Evolutionary conservation across 2,888 invertebrate genomes (phyloP).

Genomic region (Drosophila nr. fundita): DNA sequence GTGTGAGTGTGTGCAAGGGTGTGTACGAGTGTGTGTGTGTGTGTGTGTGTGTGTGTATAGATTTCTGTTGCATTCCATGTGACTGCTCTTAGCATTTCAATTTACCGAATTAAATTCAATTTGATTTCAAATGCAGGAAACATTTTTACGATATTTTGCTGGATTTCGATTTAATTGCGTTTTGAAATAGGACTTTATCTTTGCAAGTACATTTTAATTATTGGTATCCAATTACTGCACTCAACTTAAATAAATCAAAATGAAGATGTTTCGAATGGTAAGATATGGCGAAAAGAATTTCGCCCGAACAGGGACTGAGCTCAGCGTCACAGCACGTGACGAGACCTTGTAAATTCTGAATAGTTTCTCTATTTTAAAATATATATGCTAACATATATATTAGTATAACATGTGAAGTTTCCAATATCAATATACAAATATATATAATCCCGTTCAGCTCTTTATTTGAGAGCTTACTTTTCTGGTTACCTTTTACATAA

Average conservation of each 20-base stretch:
- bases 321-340: conserved; percentile 80
- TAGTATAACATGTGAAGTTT: neutral
- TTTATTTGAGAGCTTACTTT: neutral
- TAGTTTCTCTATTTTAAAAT: neutral
- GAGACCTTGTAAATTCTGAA: rapidly evolving
- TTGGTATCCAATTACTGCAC: neutral
- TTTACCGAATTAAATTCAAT: conserved; percentile 21
- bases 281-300: neutral
- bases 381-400: neutral
- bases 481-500: neutral
- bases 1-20: neutral
- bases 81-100: conserved; percentile 34
- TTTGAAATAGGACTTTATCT: neutral
- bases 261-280: neutral
- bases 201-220: neutral
- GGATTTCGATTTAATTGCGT: neutral
- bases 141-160: neutral
- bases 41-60: neutral
- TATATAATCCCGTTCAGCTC: neutral
- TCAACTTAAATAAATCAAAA: neutral
- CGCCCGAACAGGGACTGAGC: conserved; percentile 84
- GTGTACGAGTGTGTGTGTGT: neutral
- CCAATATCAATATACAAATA: neutral
- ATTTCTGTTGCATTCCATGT: conserved; percentile 7
- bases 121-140: conserved; percentile 11